Evolutionary conservation across 2,113 vertebrate species (phyloP), one percentile per base, ranked within the genome.

Genomic region (Heterotis niloticus): DNA sequence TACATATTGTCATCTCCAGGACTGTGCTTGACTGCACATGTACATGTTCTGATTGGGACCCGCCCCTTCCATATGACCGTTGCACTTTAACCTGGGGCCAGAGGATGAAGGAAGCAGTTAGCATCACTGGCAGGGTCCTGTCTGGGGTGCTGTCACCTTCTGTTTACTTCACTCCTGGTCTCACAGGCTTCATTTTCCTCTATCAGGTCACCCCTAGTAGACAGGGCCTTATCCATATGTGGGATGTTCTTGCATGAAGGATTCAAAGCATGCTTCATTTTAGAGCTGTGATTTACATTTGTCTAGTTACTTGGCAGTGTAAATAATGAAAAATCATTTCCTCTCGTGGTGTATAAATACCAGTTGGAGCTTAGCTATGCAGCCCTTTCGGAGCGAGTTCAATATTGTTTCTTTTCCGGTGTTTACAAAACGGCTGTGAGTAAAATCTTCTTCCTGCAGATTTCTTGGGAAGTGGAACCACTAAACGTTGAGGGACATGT

Each of bases 401-500:
- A 26, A 79, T 24, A 65, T 56, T 80, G 75, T 74, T 16, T 28
- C 24, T 52, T 57, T 83, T 82, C 17, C 77, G 81, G 81, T 87
- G 91, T 92, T 91, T 91, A 92, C 91, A 88, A 75, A 84, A 66
- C 81, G 62, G 81, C 77, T 79, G 76, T 78, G 66, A 75, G 86
- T 51, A 26, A 68, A 60, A 59, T 54, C 18, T 65, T 79, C 73
- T 67, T 64, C n/a, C 18, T 66, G 23, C 12, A 26, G 4, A 60
- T 72, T 12, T 62, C 5, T 79, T 81, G 67, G 75, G 56, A 51
- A 44, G 60, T 20, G 74, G 76, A 83, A 86, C 88, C 84, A 88
- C 86, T 87, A 81, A 81, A 60, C 77, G 85, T 73, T 67, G 85
- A 86, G 87, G 85, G 86, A 88, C 51, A 77, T 81, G 72, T 80